Conservation (phyloP, 2,113 vertebrate genomes). For the Vulpes lagopus region DNA sequence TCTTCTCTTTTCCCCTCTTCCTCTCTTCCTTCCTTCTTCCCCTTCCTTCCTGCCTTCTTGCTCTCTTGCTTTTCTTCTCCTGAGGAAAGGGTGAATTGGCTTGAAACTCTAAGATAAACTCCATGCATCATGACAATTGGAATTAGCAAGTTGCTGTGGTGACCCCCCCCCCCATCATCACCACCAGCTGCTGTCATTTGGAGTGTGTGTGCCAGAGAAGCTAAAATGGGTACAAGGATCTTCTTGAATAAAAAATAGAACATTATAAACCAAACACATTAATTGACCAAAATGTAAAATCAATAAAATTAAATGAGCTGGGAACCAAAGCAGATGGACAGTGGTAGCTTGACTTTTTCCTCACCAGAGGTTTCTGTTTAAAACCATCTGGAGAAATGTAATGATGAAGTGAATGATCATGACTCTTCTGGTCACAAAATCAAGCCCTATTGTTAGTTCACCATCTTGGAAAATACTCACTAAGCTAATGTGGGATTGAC, state of each 20-base stretch:
- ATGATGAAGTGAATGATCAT: not conserved
- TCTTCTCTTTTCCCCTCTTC: too few relatives aligned
- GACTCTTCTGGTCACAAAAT: constrained; percentile 25
- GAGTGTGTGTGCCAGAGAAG: not conserved
- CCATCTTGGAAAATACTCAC: constrained; percentile 36
- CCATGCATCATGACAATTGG: not conserved
- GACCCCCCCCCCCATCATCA: not conserved
- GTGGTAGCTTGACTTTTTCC: not conserved
- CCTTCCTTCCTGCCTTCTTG: too few relatives aligned
- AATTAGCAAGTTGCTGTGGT: not conserved
- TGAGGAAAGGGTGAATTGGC: not conserved
- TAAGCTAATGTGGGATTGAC: not conserved
- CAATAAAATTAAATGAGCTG: constrained; percentile 14
- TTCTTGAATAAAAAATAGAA: constrained; percentile 17
- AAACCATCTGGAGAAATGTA: constrained; percentile 3
- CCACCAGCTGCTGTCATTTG: constrained; percentile 56
- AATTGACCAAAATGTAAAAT: constrained; percentile 8
- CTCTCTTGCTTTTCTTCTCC: not conserved
- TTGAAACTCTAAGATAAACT: constrained; percentile 50
- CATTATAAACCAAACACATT: constrained; percentile 30
- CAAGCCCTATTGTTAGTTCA: not conserved
- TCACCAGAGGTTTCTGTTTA: constrained; percentile 31
- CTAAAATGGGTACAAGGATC: not conserved
- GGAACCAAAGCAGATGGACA: constrained; percentile 43
- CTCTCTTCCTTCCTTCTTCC: too few relatives aligned